Base-by-base conservation (phyloP, 2,888 invertebrate genomes). In the Nasonia oneida region DNA sequence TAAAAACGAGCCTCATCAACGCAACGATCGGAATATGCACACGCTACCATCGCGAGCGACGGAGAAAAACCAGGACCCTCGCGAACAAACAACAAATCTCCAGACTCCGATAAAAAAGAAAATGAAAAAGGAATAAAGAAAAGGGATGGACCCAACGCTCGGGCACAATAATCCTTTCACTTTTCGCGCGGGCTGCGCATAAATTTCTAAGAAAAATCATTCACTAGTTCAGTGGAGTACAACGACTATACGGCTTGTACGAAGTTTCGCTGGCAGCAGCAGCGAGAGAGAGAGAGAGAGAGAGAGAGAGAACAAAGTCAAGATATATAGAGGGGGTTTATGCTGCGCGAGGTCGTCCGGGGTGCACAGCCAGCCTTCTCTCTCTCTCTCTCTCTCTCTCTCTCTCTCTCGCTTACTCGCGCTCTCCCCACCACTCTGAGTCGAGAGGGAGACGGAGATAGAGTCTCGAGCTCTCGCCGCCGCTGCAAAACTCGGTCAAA, bases 401-500 rank as follows among this genome's bases (percentile, higher is more conserved):
- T 50, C 75, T 15, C 29, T 76, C 61, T 29, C 37, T 53, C 53
- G 53, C 75, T 53, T 29, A 5, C 75, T 29, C 57, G 33, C 75
- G 15, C 71, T 47, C 74, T 42, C 42, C 47, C 74, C 74, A 23
- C 74, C 47, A 67, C 67, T 67, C 14, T 67, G 29, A 33, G 33
- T 67, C 73, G 73, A 75, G 75, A 29, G 42, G 50, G 57, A 61
- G 57, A 61, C 57, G 57, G 57, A 61, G 57, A 61, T 61, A 61
- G 18, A 61, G 57, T 61, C 57, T 61, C 57, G n/a, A 61, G 57
- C 70, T 53, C 57, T 77, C 39, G 70, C 50, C 39, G 70, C 50
- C 75, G 64, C 57, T 39, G 71, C 53, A 84, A 86, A 86, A 86
- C 83, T 86, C 84, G 84, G 86, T 86, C 84, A 84, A 86, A 84